Base-by-base conservation (phyloP, 2,113 vertebrate genomes). In the Danionella cerebrum region DNA sequence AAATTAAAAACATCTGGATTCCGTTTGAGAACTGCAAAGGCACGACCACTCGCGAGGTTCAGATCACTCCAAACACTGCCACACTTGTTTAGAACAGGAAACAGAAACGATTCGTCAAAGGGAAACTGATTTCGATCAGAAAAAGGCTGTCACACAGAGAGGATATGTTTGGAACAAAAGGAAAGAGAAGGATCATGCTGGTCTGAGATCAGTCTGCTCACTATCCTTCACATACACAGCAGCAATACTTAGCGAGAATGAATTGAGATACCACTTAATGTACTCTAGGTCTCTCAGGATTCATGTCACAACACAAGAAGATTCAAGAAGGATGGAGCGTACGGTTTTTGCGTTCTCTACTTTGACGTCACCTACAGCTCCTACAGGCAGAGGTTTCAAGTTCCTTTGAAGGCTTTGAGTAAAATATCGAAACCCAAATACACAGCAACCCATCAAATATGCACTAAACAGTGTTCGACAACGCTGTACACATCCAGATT, bases 1-100 rank as follows among this genome's bases (percentile, higher is more conserved):
- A 88, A 89, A 88, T 88, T 84, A 88, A 88, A 89, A 88, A 87
- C 86, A 88, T 88, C 81, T 87, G 82, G 84, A 82, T 86, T 86
- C 81, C 82, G 86, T 87, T 88, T 82, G 82, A 85, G 83, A 82
- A 88, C 84, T 86, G 83, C 87, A 88, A 89, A 89, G 88, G 87
- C 87, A 89, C 88, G 86, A 83, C 84, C 86, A 85, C 87, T 82
- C 82, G 82, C 78, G 80, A 71, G 83, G 83, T 80, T 84, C 79
- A 85, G 79, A 83, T 84, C 81, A 87, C 84, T 85, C 83, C 82
- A 86, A 86, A 86, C 85, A 87, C 81, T 81, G 82, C 84, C 80
- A 84, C 82, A 75, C 74, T 79, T 80, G 82, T 57, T 47, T 45
- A 36, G 80, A 80, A 81, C 83, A 78, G 80, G 75, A 82, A 84